Evolutionary conservation across 2,888 invertebrate genomes (phyloP).

Genomic region (Autographa pulchrina): DNA sequence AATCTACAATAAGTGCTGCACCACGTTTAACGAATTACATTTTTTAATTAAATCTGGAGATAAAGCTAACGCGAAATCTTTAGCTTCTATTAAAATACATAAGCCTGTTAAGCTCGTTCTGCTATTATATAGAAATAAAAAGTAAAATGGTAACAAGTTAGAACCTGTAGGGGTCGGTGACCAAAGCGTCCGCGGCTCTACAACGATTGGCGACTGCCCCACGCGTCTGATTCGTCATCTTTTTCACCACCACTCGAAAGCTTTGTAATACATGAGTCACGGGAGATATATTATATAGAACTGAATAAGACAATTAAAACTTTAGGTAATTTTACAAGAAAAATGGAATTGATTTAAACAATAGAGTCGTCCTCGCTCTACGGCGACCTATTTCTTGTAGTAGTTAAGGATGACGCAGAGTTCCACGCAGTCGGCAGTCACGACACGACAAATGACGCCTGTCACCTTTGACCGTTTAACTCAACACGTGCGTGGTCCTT

Average conservation of each 20-base stretch:
- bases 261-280: constrained; percentile 68
- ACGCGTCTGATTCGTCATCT: constrained; percentile 82
- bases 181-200: constrained; percentile 72
- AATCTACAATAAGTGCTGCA: too few relatives aligned
- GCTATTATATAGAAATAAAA: constrained; percentile 74
- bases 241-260: constrained; percentile 71
- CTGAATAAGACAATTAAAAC: neutral
- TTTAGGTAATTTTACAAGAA: neutral
- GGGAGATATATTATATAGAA: constrained; percentile 33
- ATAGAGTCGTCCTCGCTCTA: neutral
- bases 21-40: too few relatives aligned
- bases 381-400: constrained; percentile 34
- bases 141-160: constrained; percentile 87
- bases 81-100: constrained; percentile 17
- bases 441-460: constrained; percentile 58
- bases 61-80: neutral
- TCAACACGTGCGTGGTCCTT: constrained; percentile 54
- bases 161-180: constrained; percentile 88
- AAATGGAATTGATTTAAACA: neutral
- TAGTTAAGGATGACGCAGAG: constrained; percentile 52
- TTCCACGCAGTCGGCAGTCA: constrained; percentile 47
- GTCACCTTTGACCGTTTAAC: constrained; percentile 67
- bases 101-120: constrained; percentile 41
- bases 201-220: constrained; percentile 76
- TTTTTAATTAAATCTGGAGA: neutral